A percentile compares a stretch with the other conserved stretches of the same genome.
These are phyloP conservation scores for Meloidogyne exigua DNA, from an alignment of 1,140 invertebrate species.

Conservation along the genomic window DNA sequence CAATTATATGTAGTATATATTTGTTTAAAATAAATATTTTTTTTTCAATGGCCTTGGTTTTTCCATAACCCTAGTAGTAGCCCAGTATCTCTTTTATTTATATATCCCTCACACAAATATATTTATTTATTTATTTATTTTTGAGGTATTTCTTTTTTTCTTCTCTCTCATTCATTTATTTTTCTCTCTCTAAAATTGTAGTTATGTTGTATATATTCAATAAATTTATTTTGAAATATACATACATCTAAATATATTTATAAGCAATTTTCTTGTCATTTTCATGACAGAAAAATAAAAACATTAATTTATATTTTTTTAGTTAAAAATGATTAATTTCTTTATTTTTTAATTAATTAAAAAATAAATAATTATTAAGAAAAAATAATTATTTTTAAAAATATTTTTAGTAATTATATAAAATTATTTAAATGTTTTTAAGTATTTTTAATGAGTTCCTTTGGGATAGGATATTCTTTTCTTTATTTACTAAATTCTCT, in stretches of 20 bases:
- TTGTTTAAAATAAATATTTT: background rate
- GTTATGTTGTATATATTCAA: background rate
- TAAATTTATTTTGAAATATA: background rate
- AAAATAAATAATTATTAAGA: too few relatives aligned
- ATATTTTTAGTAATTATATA: too few relatives aligned
- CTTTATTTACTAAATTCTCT: too few relatives aligned
- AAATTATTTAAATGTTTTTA: too few relatives aligned
- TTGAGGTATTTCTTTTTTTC: background rate
- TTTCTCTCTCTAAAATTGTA: background rate
- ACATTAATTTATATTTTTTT: background rate
- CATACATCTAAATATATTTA: too few relatives aligned
- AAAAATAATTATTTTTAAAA: too few relatives aligned
- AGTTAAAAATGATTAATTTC: background rate
- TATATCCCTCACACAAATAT: background rate
- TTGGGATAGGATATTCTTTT: too few relatives aligned
- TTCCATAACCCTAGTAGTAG: too few relatives aligned
- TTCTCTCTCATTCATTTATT: background rate
- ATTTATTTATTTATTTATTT: too few relatives aligned
- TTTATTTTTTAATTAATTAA: background rate
- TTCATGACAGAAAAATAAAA: background rate
- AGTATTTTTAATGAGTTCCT: too few relatives aligned
- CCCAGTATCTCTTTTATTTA: too few relatives aligned
- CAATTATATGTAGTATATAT: background rate
- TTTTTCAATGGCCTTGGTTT: background rate
- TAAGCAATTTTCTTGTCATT: constrained; percentile 2